Percentiles rank a stretch among this genome's conserved stretches.
Conservation (phyloP, 2,113 vertebrate genomes). For the Thermophis baileyi region DNA sequence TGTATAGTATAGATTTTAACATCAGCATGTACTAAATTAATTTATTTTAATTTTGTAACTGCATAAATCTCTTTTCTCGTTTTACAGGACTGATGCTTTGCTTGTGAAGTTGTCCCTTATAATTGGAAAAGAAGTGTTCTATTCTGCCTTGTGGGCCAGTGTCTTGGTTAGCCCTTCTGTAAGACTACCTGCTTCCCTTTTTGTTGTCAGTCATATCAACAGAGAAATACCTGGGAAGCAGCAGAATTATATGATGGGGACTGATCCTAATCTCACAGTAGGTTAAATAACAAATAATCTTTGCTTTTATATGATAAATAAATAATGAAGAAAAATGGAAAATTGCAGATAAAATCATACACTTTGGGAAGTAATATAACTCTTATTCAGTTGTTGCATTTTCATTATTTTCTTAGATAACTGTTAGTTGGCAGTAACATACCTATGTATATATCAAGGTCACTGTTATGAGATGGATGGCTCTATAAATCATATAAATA, state of each 20-base stretch:
- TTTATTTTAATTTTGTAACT: neutral
- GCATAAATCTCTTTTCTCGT: rapidly evolving
- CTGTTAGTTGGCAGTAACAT: neutral
- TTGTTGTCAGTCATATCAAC: conserved; percentile 88
- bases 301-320: neutral
- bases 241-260: conserved; percentile 87
- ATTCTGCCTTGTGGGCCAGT: conserved; percentile 87
- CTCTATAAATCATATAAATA: neutral
- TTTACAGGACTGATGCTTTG: conserved; percentile 82
- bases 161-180: conserved; percentile 80
- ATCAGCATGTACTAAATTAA: neutral
- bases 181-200: conserved; percentile 87
- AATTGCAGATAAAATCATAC: neutral
- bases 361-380: neutral
- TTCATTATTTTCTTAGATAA: neutral
- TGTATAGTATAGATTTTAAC: neutral
- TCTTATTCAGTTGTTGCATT: neutral
- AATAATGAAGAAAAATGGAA: neutral
- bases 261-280: conserved; percentile 80
- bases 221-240: conserved; percentile 68
- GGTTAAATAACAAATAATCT: conserved; percentile 28
- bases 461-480: neutral
- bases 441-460: neutral
- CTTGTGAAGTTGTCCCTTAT: conserved; percentile 83
- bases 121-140: conserved; percentile 88